Percentiles rank a stretch among this genome's conserved stretches.
Conservation (phyloP, 2,797 vertebrate species). For the Mormyrops boulengeri region DNA sequence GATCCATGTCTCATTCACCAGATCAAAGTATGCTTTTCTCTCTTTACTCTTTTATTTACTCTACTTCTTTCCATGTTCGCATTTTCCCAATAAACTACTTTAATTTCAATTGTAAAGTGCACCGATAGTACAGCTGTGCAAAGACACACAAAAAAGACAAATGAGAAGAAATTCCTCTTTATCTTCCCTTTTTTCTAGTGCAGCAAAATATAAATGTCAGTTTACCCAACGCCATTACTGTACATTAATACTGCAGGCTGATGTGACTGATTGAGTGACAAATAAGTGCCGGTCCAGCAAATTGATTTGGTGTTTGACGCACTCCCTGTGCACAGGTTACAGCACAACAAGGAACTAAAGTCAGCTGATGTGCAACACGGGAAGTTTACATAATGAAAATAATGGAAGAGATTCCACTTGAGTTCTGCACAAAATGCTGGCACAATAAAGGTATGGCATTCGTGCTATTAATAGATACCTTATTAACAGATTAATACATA, state of each 20-base stretch:
- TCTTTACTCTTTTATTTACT: neutral
- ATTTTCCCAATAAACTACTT: neutral
- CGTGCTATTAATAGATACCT: neutral
- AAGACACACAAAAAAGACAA: neutral
- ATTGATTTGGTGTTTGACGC: neutral
- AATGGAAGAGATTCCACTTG: neutral
- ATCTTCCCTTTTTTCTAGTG: neutral
- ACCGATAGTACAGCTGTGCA: neutral
- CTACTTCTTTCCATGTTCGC: neutral
- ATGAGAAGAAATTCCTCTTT: neutral
- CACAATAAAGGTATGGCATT: neutral
- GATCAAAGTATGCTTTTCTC: neutral
- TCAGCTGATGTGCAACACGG: neutral
- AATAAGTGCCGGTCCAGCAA: neutral
- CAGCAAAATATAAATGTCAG: neutral
- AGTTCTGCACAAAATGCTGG: neutral
- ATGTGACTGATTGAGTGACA: neutral
- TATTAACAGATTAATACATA: neutral
- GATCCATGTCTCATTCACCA: neutral
- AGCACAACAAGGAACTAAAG: neutral
- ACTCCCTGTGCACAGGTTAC: neutral
- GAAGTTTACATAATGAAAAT: neutral
- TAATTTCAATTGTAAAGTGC: neutral
- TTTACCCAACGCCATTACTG: neutral
- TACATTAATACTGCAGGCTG: neutral